A percentile compares a stretch with the other conserved stretches of the same genome.
phyloP scores from a whole-genome alignment of 2,113 vertebrate genomes.

The Colinus virginianus region DNA sequence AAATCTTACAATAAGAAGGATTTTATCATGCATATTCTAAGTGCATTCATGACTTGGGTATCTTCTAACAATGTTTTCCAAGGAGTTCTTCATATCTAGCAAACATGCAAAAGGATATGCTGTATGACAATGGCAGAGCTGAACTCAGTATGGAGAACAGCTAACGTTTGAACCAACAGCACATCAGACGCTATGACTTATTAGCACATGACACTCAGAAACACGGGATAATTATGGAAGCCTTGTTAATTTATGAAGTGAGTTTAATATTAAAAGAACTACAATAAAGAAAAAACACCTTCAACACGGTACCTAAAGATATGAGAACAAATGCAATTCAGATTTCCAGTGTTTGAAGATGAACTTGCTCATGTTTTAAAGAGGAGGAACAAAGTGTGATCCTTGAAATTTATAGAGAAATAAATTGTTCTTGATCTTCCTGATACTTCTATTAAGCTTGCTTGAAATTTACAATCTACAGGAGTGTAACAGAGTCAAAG shows the following conservation, averaged over 20 bases:
- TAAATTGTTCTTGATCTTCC: not conserved
- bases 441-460: not conserved
- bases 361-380: not conserved
- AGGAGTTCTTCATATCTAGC: not conserved
- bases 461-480: not conserved
- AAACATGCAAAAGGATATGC: not conserved
- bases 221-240: not conserved
- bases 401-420: not conserved
- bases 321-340: not conserved
- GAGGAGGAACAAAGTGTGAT: not conserved
- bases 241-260: not conserved
- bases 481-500: not conserved
- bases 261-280: not conserved
- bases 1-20: not conserved
- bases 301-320: not conserved
- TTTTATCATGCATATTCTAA: not conserved
- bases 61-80: not conserved
- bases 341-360: not conserved
- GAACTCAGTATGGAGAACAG: not conserved
- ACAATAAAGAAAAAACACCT: not conserved
- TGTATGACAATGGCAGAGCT: not conserved
- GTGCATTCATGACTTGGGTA: not conserved
- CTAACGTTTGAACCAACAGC: not conserved
- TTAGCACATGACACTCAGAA: not conserved
- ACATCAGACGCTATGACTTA: not conserved